Percentiles rank a stretch among this genome's conserved stretches.
phyloP scores from a whole-genome alignment of 2,113 vertebrate species.

The Tragelaphus scriptus region DNA sequence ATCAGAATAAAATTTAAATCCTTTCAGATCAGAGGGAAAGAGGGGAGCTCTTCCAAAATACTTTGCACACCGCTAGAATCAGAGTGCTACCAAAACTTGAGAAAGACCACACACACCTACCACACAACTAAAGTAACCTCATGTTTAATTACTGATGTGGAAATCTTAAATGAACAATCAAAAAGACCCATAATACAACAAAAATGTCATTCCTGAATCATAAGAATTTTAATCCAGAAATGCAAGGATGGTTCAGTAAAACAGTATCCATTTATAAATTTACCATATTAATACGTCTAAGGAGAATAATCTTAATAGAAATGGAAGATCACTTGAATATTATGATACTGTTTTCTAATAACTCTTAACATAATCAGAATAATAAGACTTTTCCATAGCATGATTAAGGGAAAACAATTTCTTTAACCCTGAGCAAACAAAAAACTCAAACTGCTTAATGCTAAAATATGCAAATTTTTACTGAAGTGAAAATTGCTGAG shows the following conservation, averaged over 20 bases:
- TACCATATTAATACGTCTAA: not conserved
- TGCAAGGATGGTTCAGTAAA: conserved; percentile 5
- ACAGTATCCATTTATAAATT: not conserved
- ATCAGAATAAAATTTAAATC: conserved; percentile 24
- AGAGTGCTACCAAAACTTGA: not conserved
- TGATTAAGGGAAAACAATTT: not conserved
- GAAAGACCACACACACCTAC: not conserved
- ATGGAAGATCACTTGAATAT: not conserved
- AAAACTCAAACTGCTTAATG: not conserved
- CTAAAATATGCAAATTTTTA: not conserved
- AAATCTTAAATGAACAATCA: not conserved
- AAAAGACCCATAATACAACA: not conserved
- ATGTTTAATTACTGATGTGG: not conserved
- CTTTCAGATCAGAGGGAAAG: not conserved
- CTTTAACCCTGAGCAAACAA: not conserved
- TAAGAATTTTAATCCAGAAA: not conserved
- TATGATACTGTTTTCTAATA: not conserved
- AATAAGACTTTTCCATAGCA: not conserved
- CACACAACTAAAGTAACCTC: not conserved
- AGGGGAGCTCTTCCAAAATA: not conserved
- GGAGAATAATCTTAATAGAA: not conserved
- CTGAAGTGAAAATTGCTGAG: not conserved
- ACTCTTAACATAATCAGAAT: not conserved
- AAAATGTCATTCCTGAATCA: not conserved
- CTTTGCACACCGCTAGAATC: not conserved